Evolutionary conservation across 1,140 invertebrate species (phyloP).

Genomic region (Lanistes nyassanus): DNA sequence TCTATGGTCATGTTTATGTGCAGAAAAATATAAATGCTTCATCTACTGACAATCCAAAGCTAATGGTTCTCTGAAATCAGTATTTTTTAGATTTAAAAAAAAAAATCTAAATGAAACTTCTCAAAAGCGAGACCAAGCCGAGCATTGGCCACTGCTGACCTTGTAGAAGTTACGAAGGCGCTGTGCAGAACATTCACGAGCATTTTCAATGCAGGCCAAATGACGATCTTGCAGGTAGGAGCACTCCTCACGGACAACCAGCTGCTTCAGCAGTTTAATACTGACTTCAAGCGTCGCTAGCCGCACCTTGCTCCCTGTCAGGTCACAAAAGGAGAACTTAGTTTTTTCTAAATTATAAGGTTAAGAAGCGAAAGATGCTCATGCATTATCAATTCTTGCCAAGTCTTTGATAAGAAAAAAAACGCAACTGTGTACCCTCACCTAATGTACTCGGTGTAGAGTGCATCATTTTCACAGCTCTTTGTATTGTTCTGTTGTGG

Average conservation of each 20-base stretch:
- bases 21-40: too few relatives aligned
- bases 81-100: neutral
- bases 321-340: neutral
- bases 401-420: too few relatives aligned
- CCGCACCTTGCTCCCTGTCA: slow-evolving; percentile 78
- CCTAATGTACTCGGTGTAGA: too few relatives aligned
- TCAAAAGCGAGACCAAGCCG: neutral
- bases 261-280: slow-evolving; percentile 78
- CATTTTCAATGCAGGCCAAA: slow-evolving; percentile 78
- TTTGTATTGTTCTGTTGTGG: too few relatives aligned
- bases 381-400: too few relatives aligned
- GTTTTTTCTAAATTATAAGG: too few relatives aligned
- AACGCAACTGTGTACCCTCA: too few relatives aligned
- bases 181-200: slow-evolving; percentile 86
- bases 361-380: too few relatives aligned
- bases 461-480: too few relatives aligned
- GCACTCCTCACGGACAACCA: slow-evolving; percentile 69
- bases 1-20: too few relatives aligned
- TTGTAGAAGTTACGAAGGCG: slow-evolving; percentile 93
- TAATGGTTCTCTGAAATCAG: neutral
- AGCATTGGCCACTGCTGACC: slow-evolving; percentile 62
- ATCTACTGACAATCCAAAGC: too few relatives aligned
- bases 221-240: slow-evolving; percentile 75
- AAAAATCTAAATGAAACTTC: neutral
- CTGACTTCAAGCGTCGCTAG: slow-evolving; percentile 92